Evolutionary conservation across 1,140 invertebrate species (phyloP), one percentile per base, ranked within the genome.

Genomic region (Leguminivora glycinivorella): DNA sequence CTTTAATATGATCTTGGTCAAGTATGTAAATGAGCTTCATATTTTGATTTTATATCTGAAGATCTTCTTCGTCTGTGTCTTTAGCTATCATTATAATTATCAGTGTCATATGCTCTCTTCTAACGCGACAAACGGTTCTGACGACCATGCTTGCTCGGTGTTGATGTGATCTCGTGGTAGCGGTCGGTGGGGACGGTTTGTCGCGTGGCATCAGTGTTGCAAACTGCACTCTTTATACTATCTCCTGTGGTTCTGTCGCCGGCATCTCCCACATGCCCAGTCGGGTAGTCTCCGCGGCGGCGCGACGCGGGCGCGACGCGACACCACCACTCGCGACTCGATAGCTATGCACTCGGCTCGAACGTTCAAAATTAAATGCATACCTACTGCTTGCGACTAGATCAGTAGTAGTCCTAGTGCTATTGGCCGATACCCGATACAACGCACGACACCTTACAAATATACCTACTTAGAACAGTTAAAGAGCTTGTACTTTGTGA

Each of bases 201-300:
- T 87, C 72, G 25, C 77, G 80, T 81, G 70, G 75, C 72, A 83
- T 91, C 89, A 85, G 89, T 91, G 88, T 91, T 91, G 89, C 89
- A 91, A 91, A 91, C 82, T 91, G 89, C 89, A 91, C 88, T 91
- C 89, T 91, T 89, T 91, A 90, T 91, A 88, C 86, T 90, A 83
- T 88, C 83, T 90, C 82, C 83, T 91, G 85, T 89, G 83, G 83
- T 87, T 87, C 89, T 89, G 85, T 90, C 87, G 89, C 89, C 86
- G 88, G 85, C 82, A 84, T 90, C 86, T 84, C 82, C 81, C 85
- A 82, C 84, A 83, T 83, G 86, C 85, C 84, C 82, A 9, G 47
- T 52, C 47, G 17, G 47, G 47, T 52, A 52, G 47, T 52, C n/a
- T 22, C 47, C 47, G 58, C 58, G 58, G 22, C 56, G 22, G 14